Evolutionary conservation across 2,888 invertebrate species (phyloP), one percentile per base, ranked within the genome.

Genomic region (Drosophila siamana): DNA sequence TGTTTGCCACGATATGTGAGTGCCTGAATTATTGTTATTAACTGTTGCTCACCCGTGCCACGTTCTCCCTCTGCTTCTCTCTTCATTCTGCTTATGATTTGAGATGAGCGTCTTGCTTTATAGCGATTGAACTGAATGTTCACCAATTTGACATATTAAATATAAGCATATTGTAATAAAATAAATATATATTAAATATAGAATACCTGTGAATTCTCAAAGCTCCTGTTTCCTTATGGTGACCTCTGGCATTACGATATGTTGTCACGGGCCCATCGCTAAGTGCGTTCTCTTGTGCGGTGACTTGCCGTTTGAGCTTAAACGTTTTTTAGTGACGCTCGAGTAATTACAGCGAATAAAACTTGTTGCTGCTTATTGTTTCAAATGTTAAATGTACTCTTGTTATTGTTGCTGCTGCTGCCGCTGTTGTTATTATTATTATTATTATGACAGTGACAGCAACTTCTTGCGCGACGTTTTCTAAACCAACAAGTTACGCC

Each of bases 321-420:
- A 82, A 81, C 79, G 80, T 69, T 79, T 80, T 83, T 80, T 81
- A 82, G 84, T 74, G 44, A 79, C 79, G 81, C 79, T 83, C 81
- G 81, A 82, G 81, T 72, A 70, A 78, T 59, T 70, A 44, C 60
- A 40, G 41, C 13, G 13, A 19, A 52, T 60, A 62, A 54, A 68
- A 70, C 67, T 70, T 62, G 72, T 55, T 41, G 68, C 41, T 48
- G 33, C 52, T 66, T 51, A 41, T 61, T 51, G 68, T 62, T 44
- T 47, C 41, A 69, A 61, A 60, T 50, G 48, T 64, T 56, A 28
- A 59, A 62, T 56, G 55, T 62, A 66, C 60, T 26, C 44, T 54
- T 62, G 48, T 51, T 70, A 47, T 57, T 54, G 47, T 54, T 44
- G 55, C 59, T 50, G 74, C 48, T 54, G 57, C 60, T 74, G 60